Base-by-base conservation (phyloP, 2,113 vertebrate genomes). In the Alaudala cheleensis region DNA sequence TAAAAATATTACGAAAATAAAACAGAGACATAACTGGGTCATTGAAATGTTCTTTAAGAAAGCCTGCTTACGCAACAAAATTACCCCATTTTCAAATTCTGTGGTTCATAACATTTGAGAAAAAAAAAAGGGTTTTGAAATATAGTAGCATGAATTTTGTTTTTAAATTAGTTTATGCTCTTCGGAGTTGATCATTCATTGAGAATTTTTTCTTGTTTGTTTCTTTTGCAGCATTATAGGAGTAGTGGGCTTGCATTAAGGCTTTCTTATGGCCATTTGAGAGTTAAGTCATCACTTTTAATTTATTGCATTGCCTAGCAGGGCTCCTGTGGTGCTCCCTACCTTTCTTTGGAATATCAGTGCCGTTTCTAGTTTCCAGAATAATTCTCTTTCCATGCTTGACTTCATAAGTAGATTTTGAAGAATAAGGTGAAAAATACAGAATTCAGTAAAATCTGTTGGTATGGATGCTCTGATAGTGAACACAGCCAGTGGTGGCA, bases 11-110 rank as follows among this genome's bases (percentile, higher is more conserved):
- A 95, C 92, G 76, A 96, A 96, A 96, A 97, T 96, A 97, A 97
- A 97, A 95, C 96, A 94, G 88, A 97, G 93, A 93, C 96, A 95
- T 96, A 97, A 97, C 96, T 97, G 88, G 97, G 92, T 96, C 95
- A 95, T 93, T 93, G 84, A 97, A 97, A 97, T 94, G 86, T 97
- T 88, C 70, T 90, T 96, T 96, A 76, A 95, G 93, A 97, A 93
- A 69, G 94, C 91, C 90, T 95, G 77, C 90, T 95, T 96, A 96
- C 70, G 80, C 91, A 96, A 90, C 70, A 86, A 95, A 95, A 96
- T 81, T 93, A 90, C 86, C 69, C 67, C 72, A 21, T 87, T 95
- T 96, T 95, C 82, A 86, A 90, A 88, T 82, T 66, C 34, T 70
- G 56, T 91, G 72, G 80, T 92, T 95, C 86, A 92, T 93, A 92